phyloP scores from a whole-genome alignment of 2,888 invertebrate genomes.

The Perizoma affinitatum region DNA sequence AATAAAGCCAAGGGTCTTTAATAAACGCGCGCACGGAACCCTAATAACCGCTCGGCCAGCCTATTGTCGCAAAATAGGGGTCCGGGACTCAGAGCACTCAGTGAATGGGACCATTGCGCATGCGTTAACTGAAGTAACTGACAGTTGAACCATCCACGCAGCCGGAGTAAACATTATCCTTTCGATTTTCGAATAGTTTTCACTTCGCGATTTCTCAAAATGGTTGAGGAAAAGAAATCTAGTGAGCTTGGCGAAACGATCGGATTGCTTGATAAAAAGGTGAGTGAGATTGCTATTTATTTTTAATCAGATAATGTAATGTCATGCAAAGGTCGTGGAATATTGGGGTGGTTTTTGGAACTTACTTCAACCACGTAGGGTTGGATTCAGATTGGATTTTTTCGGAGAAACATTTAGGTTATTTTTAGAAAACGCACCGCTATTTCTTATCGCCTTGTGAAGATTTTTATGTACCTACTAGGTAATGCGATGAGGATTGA shows the following conservation, averaged over 20 bases:
- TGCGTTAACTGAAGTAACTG: constrained; percentile 35
- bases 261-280: constrained; percentile 72
- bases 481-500: too few relatives aligned
- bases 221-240: constrained; percentile 56
- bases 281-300: constrained; percentile 49
- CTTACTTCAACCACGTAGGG: constrained; percentile 16
- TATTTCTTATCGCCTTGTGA: too few relatives aligned
- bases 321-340: constrained; percentile 67
- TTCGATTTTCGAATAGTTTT: constrained; percentile 26
- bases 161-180: constrained; percentile 32
- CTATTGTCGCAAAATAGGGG: constrained; percentile 33
- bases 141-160: constrained; percentile 34
- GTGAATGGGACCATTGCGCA: constrained; percentile 32
- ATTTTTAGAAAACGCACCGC: constrained; percentile 19
- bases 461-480: too few relatives aligned
- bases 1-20: constrained; percentile 16
- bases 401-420: constrained; percentile 10
- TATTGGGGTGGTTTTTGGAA: constrained; percentile 38
- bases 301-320: constrained; percentile 53
- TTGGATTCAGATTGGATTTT: constrained; percentile 19
- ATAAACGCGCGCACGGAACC: constrained; percentile 26
- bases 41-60: constrained; percentile 19
- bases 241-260: constrained; percentile 65
- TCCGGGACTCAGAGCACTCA: constrained; percentile 28
- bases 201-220: constrained; percentile 43